Conservation (phyloP, 2,888 invertebrate species). For the Campaea margaritaria region DNA sequence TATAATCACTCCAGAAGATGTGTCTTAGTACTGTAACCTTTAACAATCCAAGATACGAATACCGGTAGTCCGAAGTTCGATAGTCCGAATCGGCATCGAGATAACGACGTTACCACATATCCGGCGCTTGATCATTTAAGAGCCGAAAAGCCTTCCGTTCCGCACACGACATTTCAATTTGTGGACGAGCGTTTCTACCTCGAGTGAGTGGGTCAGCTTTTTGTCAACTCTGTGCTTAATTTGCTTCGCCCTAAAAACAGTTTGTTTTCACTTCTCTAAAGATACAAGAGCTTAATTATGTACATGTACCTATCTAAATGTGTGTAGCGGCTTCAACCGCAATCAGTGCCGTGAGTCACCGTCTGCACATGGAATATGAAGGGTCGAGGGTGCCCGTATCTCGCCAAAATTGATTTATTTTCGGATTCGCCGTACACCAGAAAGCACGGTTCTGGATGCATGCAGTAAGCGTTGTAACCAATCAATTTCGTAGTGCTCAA, state of each 20-base stretch:
- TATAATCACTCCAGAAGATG: slow-evolving; percentile 43
- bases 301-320: slow-evolving; percentile 14
- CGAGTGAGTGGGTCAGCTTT: slow-evolving; percentile 57
- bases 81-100: slow-evolving; percentile 47
- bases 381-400: slow-evolving; percentile 41
- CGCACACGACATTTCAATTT: slow-evolving; percentile 78
- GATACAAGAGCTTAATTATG: slow-evolving; percentile 26
- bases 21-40: slow-evolving; percentile 16
- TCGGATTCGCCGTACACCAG: slow-evolving; percentile 44
- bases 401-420: slow-evolving; percentile 52
- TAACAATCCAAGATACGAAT: slow-evolving; percentile 10
- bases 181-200: slow-evolving; percentile 53
- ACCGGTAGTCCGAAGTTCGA: slow-evolving; percentile 1
- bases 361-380: slow-evolving; percentile 35
- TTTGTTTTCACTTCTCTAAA: slow-evolving; percentile 51
- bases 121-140: slow-evolving; percentile 74
- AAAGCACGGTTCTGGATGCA: slow-evolving; percentile 36
- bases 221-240: slow-evolving; percentile 78
- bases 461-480: slow-evolving; percentile 41
- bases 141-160: slow-evolving; percentile 77
- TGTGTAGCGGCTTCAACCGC: slow-evolving; percentile 14
- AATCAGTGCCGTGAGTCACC: slow-evolving; percentile 40
- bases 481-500: slow-evolving; percentile 63
- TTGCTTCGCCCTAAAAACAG: slow-evolving; percentile 65
- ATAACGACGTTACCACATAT: slow-evolving; percentile 68